Evolutionary conservation across 2,888 invertebrate genomes (phyloP).

Genomic region (Drosophila histrio): DNA sequence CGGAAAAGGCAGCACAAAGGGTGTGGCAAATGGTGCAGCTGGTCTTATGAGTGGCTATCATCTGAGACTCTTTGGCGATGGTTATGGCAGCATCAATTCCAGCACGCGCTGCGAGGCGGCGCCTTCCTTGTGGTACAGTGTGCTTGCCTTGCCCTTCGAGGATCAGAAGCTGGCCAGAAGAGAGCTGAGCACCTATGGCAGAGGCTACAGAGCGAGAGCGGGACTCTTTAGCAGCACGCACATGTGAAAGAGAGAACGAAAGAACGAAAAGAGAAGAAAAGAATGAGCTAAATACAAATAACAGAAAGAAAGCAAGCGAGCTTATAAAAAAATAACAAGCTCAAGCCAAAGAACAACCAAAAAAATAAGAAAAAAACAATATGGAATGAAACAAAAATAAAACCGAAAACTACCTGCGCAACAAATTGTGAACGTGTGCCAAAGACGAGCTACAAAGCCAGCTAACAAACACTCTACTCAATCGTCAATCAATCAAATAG

Average conservation of each 20-base stretch:
- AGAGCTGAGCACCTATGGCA: constrained; percentile 87
- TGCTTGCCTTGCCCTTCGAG: constrained; percentile 95
- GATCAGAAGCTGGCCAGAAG: constrained; percentile 96
- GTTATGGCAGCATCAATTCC: constrained; percentile 66
- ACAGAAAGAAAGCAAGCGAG: constrained; percentile 21
- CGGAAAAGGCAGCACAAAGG: constrained; percentile 12
- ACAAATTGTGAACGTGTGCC: constrained; percentile 57
- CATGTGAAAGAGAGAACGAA: constrained; percentile 36
- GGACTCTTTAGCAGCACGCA: constrained; percentile 95
- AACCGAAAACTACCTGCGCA: constrained; percentile 61
- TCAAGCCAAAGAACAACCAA: constrained; percentile 63
- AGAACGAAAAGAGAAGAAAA: not conserved
- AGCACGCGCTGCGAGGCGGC: constrained; percentile 84
- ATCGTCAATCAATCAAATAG: constrained; percentile 22
- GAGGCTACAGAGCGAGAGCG: constrained; percentile 89
- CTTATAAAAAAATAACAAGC: constrained; percentile 13
- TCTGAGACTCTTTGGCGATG: constrained; percentile 50
- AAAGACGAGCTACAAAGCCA: constrained; percentile 56
- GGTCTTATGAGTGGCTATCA: constrained; percentile 31
- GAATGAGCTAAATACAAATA: not conserved
- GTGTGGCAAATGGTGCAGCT: not conserved
- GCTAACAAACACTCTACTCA: constrained; percentile 24
- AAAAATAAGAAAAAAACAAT: constrained; percentile 7
- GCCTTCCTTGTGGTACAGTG: constrained; percentile 94
- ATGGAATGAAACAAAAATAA: constrained; percentile 10